These are phyloP conservation scores for Electrona antarctica DNA, from an alignment of 2,113 vertebrate species.

Conservation along the genomic window DNA sequence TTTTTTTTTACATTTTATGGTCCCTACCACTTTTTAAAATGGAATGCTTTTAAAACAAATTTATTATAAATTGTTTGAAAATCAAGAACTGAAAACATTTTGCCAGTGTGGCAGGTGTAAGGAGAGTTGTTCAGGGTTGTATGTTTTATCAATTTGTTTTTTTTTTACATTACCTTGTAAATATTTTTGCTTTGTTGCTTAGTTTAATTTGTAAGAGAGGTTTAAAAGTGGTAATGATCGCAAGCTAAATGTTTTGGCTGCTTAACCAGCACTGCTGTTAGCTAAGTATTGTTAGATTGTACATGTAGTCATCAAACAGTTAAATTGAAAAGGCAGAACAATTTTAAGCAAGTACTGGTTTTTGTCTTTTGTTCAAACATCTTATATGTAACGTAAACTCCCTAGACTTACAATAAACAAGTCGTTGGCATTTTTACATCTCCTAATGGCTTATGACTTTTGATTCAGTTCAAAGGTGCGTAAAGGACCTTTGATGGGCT, in stretches of 20 bases:
- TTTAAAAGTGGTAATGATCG: conserved; percentile 44
- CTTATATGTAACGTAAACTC: conserved; percentile 73
- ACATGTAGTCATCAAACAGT: conserved; percentile 46
- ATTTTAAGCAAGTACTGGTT: conserved; percentile 19
- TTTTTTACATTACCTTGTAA: conserved; percentile 76
- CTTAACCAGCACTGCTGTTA: conserved; percentile 48
- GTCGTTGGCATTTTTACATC: conserved; percentile 75
- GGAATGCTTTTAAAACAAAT: conserved; percentile 68
- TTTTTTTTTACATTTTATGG: conserved; percentile 58
- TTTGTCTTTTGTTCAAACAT: conserved; percentile 61
- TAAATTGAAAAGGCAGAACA: conserved; percentile 23
- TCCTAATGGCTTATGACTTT: conserved; percentile 74
- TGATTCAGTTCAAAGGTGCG: conserved; percentile 72
- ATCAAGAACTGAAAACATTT: conserved; percentile 59
- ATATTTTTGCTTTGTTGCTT: conserved; percentile 63
- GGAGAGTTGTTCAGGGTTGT: conserved; percentile 66
- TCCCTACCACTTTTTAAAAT: conserved; percentile 66
- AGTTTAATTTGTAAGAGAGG: conserved; percentile 59
- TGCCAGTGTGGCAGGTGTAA: conserved; percentile 45
- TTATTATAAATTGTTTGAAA: conserved; percentile 36
- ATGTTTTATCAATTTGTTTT: conserved; percentile 72
- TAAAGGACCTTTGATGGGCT: conserved; percentile 75
- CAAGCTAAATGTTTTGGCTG: conserved; percentile 28
- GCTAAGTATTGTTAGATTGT: conserved; percentile 49
- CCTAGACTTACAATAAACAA: conserved; percentile 81